Conservation (phyloP, 2,797 vertebrate genomes). For the Pangasius sanitwongsei region DNA sequence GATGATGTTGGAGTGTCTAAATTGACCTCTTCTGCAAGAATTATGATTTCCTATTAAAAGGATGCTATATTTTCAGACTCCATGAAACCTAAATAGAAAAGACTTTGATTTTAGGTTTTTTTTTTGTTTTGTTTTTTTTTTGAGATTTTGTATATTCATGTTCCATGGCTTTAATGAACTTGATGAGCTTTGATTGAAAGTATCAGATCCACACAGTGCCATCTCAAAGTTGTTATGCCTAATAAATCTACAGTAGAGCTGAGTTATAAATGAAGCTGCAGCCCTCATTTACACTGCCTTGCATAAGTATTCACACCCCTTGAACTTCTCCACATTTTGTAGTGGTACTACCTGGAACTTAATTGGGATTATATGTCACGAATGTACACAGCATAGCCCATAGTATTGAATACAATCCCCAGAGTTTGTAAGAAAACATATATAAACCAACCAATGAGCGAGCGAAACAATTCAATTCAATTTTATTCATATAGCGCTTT, state of each 20-base stretch:
- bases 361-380: background rate
- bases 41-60: constrained; percentile 54
- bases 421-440: background rate
- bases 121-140: background rate
- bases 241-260: constrained; percentile 21
- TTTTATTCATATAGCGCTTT: too few relatives aligned
- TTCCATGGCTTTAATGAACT: background rate
- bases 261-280: background rate
- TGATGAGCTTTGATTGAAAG: constrained; percentile 7
- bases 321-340: background rate
- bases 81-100: background rate
- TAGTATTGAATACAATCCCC: background rate
- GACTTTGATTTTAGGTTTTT: constrained; percentile 3
- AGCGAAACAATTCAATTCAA: background rate
- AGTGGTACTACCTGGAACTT: background rate
- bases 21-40: constrained; percentile 39
- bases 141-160: background rate
- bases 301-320: background rate
- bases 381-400: background rate
- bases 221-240: constrained; percentile 25
- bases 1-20: constrained; percentile 52
- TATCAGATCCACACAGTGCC: background rate
- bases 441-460: background rate
- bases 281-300: background rate
- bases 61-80: background rate